These are phyloP conservation scores for Sceliomorpha sp. DNA, from an alignment of 2,888 invertebrate species.

Conservation along the genomic window DNA sequence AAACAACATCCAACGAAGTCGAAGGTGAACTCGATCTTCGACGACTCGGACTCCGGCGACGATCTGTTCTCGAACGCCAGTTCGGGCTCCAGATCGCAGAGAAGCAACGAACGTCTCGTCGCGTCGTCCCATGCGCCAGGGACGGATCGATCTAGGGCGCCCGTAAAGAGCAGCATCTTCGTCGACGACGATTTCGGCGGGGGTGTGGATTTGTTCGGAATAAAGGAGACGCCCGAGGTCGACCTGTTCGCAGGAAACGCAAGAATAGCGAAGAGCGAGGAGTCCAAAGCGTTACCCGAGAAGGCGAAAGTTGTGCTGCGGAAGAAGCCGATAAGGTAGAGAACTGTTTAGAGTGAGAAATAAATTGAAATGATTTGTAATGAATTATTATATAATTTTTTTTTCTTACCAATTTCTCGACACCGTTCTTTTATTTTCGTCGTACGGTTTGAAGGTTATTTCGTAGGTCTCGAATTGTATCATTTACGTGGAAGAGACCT, in stretches of 20 bases:
- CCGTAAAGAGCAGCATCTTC: conserved; percentile 62
- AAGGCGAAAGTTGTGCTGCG: neutral
- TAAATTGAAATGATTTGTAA: no score
- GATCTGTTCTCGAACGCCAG: conserved; percentile 74
- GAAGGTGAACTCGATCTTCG: conserved; percentile 70
- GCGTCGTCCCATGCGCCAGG: neutral
- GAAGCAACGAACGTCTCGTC: conserved; percentile 13
- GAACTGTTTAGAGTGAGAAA: no score
- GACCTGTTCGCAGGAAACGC: conserved; percentile 64
- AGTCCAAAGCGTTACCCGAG: neutral
- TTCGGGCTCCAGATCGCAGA: conserved; percentile 67
- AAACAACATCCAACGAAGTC: conserved; percentile 54
- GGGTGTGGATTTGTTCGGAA: conserved; percentile 56
- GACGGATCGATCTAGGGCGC: conserved; percentile 52
- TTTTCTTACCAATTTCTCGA: no score
- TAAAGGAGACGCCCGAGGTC: conserved; percentile 59
- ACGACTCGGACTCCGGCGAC: conserved; percentile 75
- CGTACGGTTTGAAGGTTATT: no score
- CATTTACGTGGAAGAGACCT: no score
- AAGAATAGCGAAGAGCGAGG: conserved; percentile 1
- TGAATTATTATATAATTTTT: no score
- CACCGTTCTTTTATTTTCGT: no score
- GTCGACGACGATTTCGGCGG: conserved; percentile 67
- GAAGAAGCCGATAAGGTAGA: neutral
- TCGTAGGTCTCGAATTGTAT: no score